phyloP scores from a whole-genome alignment of 1,140 invertebrate species.

The Ceratosolen solmsi region DNA sequence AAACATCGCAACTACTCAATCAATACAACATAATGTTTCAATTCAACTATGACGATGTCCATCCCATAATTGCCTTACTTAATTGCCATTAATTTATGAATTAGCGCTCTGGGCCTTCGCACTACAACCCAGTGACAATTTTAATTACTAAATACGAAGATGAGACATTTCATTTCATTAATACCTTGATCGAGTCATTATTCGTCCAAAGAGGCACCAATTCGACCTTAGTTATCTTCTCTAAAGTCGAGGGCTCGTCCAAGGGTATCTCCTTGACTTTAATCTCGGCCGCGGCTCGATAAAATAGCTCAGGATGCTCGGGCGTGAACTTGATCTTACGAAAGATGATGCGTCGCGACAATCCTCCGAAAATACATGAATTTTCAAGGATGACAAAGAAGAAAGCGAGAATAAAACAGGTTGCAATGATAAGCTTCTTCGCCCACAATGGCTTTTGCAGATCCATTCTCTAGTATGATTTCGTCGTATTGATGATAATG shows the following conservation, averaged over 20 bases:
- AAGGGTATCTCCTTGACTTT: conserved; percentile 36
- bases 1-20: too few species aligned
- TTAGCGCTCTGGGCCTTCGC: too few species aligned
- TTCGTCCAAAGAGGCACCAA: conserved; percentile 60
- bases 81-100: too few species aligned
- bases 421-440: background rate
- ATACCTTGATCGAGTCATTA: conserved; percentile 57
- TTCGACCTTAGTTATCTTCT: conserved; percentile 56
- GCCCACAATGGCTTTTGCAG: background rate
- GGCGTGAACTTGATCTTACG: background rate
- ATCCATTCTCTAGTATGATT: conserved; percentile 18
- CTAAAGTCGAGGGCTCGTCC: background rate
- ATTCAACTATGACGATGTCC: too few species aligned
- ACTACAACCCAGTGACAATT: too few species aligned
- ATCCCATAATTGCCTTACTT: too few species aligned
- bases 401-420: conserved; percentile 7
- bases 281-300: background rate
- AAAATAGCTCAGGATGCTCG: background rate
- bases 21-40: too few species aligned
- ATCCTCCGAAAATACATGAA: conserved; percentile 6
- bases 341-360: background rate
- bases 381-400: conserved; percentile 25
- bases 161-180: background rate
- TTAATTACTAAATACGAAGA: too few species aligned
- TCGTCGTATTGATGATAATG: background rate